phyloP scores from a whole-genome alignment of 2,888 invertebrate species.

The Zaprionus obscuricornis region DNA sequence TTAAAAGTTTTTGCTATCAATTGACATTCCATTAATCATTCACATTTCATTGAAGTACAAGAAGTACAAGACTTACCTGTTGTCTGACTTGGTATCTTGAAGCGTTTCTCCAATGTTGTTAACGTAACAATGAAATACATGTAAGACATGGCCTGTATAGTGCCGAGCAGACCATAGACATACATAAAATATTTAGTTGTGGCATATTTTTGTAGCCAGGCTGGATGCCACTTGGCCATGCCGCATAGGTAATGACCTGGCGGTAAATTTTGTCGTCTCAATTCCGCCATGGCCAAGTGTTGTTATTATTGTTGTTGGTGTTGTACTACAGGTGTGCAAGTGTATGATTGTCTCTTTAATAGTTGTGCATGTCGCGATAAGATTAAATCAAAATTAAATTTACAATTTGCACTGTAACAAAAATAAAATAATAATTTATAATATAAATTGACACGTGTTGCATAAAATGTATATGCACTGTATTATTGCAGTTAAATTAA shows the following conservation, averaged over 20 bases:
- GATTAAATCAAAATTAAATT: background rate
- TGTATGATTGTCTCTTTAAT: constrained; percentile 24
- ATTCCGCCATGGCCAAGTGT: constrained; percentile 50
- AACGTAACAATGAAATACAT: constrained; percentile 87
- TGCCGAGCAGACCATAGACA: constrained; percentile 87
- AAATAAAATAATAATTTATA: no score
- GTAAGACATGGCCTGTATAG: constrained; percentile 87
- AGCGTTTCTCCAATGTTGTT: constrained; percentile 87
- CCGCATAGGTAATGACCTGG: constrained; percentile 84
- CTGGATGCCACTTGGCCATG: constrained; percentile 85
- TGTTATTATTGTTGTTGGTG: background rate
- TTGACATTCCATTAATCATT: background rate
- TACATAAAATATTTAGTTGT: constrained; percentile 86
- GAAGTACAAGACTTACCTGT: constrained; percentile 84
- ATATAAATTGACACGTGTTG: no score
- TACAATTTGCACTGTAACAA: no score
- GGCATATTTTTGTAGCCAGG: constrained; percentile 86
- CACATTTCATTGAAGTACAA: background rate
- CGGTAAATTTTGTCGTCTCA: constrained; percentile 43
- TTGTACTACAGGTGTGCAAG: no score
- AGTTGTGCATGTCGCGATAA: constrained; percentile 29
- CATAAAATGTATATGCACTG: no score
- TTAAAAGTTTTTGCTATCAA: background rate
- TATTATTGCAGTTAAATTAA: background rate
- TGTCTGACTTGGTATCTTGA: constrained; percentile 88